Evolutionary conservation across 2,113 vertebrate genomes (phyloP), one percentile per base, ranked within the genome.

Genomic region (Suncus etruscus): DNA sequence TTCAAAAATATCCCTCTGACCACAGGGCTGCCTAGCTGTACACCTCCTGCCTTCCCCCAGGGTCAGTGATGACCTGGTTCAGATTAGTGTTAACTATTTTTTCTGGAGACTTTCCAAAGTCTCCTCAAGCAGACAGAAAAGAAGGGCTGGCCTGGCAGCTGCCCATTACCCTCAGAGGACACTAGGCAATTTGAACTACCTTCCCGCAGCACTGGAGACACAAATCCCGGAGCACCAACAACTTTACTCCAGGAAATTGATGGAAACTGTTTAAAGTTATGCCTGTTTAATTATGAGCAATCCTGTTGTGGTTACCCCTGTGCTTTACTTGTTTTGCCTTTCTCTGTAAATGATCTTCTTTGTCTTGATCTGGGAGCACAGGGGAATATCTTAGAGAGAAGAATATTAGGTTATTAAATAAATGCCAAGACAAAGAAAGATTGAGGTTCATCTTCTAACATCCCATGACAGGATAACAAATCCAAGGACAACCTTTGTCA

Each of bases 31-130:
- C 32, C 61, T 15, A 0, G 22, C 16, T 80, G 48, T 65, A 82
- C 16, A 31, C 65, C 69, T 69, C n/a, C 16, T 1, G 11, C 86
- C 66, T 32, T 47, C 22, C 50, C 48, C 10, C 15, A 5, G 58
- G 3, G 66, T 75, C 70, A 66, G 7, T 31, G 69, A 94, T 16
- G 86, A 89, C 63, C 77, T 89, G 85, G 32, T 84, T 83, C 32
- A 20, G 63, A 83, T 92, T 75, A 48, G 27, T 48, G 50, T 48
- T 75, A 83, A 90, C 65, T 77, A 25, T 86, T 88, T 94, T 91
- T 76, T 86, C 84, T 86, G 66, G 72, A 89, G 29, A 39, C 14
- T 86, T 83, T 92, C 81, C 81, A 75, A 86, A 93, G 48, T n/a
- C 48, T 93, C 22, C 24, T 74, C 45, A 72, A 32, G 25, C 58